These are phyloP conservation scores for Minunthozetes semirufus DNA, from an alignment of 2,888 invertebrate species.

Conservation along the genomic window DNA sequence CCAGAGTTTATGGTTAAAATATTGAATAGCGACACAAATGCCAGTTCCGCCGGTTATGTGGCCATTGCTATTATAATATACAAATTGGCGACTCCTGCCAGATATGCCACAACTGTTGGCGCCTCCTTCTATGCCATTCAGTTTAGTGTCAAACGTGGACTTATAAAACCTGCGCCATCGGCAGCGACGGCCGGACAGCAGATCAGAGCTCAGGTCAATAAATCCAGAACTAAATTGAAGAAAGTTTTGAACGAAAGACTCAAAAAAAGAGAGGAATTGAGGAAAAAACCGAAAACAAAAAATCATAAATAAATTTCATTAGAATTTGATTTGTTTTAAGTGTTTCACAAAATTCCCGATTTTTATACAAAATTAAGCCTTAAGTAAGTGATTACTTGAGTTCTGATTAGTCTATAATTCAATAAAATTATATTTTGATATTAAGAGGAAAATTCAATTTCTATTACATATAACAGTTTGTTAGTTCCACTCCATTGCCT, in stretches of 20 bases:
- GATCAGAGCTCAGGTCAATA: slow-evolving; percentile 34
- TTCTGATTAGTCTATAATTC: too few species aligned
- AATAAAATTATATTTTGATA: too few species aligned
- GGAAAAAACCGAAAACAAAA: background rate
- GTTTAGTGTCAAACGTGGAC: slow-evolving; percentile 32
- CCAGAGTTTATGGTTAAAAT: slow-evolving; percentile 27
- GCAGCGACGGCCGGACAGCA: slow-evolving; percentile 40
- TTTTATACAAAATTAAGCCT: too few species aligned
- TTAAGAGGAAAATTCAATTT: too few species aligned
- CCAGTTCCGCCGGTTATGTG: slow-evolving; percentile 75
- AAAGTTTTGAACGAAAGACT: slow-evolving; percentile 7
- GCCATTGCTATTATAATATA: slow-evolving; percentile 87
- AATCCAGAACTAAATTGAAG: background rate
- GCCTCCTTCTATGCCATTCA: slow-evolving; percentile 40
- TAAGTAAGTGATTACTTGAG: too few species aligned
- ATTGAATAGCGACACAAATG: slow-evolving; percentile 5
- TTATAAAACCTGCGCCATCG: slow-evolving; percentile 40
- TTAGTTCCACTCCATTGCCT: too few species aligned
- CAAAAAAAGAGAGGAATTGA: slow-evolving; percentile 10
- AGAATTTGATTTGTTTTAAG: too few species aligned
- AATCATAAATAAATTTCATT: background rate
- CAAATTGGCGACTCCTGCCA: slow-evolving; percentile 80
- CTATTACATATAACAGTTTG: too few species aligned
- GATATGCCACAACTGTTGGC: slow-evolving; percentile 73
- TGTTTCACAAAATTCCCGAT: too few species aligned